phyloP scores from a whole-genome alignment of 1,140 invertebrate species.

The Hyphantria cunea region DNA sequence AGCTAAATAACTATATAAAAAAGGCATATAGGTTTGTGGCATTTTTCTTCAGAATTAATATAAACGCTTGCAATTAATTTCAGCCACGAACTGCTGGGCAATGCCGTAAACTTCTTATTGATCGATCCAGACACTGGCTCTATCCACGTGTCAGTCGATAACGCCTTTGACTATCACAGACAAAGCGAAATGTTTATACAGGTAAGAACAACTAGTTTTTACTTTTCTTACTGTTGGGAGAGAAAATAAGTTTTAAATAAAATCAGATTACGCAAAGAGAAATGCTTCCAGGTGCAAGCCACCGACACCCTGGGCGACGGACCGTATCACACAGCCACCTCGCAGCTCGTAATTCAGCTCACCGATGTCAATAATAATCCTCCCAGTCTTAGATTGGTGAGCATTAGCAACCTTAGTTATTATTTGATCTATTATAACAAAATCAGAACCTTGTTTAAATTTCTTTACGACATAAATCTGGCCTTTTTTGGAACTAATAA shows the following conservation, averaged over 20 bases:
- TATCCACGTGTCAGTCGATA: constrained; percentile 71
- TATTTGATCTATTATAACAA: no score
- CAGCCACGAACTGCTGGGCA: constrained; percentile 78
- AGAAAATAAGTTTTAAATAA: no score
- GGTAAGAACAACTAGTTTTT: constrained; percentile 46
- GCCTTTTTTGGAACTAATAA: no score
- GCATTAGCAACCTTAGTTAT: not conserved
- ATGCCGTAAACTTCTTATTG: constrained; percentile 54
- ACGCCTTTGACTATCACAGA: constrained; percentile 83
- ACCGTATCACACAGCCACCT: constrained; percentile 71
- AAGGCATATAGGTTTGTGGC: no score
- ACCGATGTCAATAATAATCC: constrained; percentile 83
- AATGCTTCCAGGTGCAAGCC: constrained; percentile 63
- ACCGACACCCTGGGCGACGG: constrained; percentile 69
- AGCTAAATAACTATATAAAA: no score
- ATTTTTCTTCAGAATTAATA: no score
- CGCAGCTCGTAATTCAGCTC: constrained; percentile 80
- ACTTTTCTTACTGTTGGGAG: no score
- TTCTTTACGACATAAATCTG: not conserved
- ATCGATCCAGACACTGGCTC: constrained; percentile 76
- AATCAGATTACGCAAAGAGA: no score
- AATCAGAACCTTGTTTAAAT: no score
- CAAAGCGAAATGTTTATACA: constrained; percentile 82
- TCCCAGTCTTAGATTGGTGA: constrained; percentile 75
- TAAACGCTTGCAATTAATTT: constrained; percentile 21